Conservation (phyloP, 23 tunicate genomes). For the Ciona savignyi region DNA sequence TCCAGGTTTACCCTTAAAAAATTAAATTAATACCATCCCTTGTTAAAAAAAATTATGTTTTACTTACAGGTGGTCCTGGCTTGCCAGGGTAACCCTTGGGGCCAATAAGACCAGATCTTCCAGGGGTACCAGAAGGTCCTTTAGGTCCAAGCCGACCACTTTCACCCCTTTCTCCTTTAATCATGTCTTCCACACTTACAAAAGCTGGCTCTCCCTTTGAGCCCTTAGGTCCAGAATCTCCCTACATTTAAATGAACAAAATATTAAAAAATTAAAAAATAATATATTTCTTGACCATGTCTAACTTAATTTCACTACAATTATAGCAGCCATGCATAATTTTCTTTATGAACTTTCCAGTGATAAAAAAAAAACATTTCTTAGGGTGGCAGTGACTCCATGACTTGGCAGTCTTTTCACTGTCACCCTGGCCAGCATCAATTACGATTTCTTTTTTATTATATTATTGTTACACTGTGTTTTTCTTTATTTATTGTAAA, state of each 20-base stretch:
- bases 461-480: too few relatives aligned
- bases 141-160: slow-evolving; percentile 72
- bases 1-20: slow-evolving; percentile 76
- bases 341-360: too few relatives aligned
- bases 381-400: too few relatives aligned
- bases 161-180: slow-evolving; percentile 64
- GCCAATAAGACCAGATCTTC: slow-evolving; percentile 60
- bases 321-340: too few relatives aligned
- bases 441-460: too few relatives aligned
- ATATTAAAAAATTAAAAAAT: not conserved
- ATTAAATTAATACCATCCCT: not conserved
- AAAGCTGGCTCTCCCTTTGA: slow-evolving; percentile 72
- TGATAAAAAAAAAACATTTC: not conserved
- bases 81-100: slow-evolving; percentile 75
- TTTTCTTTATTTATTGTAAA: too few relatives aligned
- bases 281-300: not conserved
- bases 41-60: not conserved
- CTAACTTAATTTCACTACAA: too few relatives aligned
- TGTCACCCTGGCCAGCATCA: too few relatives aligned
- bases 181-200: slow-evolving; percentile 41
- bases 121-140: slow-evolving; percentile 49
- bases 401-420: too few relatives aligned
- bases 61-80: slow-evolving; percentile 80
- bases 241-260: slow-evolving; percentile 17
- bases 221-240: slow-evolving; percentile 41